Percentiles rank a stretch among this genome's conserved stretches.
These are phyloP conservation scores for Natator depressus DNA, from an alignment of 2,113 vertebrate genomes.

Conservation along the genomic window DNA sequence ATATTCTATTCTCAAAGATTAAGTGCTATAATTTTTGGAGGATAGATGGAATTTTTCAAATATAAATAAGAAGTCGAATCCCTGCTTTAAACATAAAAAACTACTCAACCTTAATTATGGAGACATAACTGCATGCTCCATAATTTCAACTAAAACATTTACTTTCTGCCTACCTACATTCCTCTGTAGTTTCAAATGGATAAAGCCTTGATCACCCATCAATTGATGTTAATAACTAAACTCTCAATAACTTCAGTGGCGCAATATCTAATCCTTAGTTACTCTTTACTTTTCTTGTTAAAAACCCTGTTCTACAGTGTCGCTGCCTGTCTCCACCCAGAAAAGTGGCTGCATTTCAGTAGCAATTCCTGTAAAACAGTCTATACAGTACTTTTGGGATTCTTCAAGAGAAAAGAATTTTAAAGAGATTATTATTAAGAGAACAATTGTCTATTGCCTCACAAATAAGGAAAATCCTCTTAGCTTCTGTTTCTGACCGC, in stretches of 20 bases:
- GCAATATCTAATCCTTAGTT: background rate
- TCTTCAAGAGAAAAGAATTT: background rate
- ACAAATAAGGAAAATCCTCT: background rate
- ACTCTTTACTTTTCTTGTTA: background rate
- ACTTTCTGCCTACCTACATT: background rate
- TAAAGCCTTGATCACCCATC: background rate
- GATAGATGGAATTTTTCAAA: too few species aligned
- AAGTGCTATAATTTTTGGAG: too few species aligned
- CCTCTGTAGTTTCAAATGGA: background rate
- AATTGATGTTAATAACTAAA: background rate
- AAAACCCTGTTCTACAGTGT: background rate
- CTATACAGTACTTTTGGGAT: background rate
- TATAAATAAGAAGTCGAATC: too few species aligned
- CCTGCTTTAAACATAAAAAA: too few species aligned
- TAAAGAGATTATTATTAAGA: background rate
- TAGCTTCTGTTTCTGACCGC: background rate
- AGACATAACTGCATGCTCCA: background rate
- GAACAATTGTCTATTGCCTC: background rate
- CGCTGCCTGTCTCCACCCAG: background rate
- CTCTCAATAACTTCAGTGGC: background rate
- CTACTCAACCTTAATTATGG: too few species aligned
- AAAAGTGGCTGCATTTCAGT: background rate
- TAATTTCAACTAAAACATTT: background rate
- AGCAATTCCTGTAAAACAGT: background rate
- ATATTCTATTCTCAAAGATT: too few species aligned